Evolutionary conservation across 2,797 vertebrate species (phyloP).

Genomic region (Chiroxiphia lanceolata): DNA sequence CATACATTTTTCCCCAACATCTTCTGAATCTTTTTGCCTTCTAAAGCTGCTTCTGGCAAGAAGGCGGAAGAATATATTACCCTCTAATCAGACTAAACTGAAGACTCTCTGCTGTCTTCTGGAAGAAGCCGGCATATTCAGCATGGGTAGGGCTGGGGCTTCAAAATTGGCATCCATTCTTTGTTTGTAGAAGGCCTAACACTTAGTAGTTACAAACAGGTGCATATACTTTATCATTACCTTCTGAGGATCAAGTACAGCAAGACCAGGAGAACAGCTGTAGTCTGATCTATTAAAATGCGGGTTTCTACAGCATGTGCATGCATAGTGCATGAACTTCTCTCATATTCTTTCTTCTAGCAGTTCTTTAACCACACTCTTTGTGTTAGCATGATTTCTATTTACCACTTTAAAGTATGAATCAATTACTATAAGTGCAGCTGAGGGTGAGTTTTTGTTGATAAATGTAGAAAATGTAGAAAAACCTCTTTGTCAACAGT

Average conservation of each 20-base stretch:
- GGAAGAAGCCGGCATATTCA: background rate
- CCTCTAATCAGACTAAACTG: background rate
- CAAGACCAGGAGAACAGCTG: background rate
- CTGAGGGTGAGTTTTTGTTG: background rate
- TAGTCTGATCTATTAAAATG: background rate
- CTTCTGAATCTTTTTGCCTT: background rate
- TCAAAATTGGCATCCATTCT: background rate
- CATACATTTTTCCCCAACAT: fast-evolving
- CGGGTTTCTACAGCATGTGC: background rate
- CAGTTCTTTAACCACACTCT: background rate
- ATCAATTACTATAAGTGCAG: background rate
- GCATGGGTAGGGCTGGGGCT: background rate
- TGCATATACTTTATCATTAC: background rate
- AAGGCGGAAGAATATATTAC: background rate
- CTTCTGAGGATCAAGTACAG: background rate
- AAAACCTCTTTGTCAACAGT: background rate
- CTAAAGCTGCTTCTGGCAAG: background rate
- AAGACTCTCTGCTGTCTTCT: background rate
- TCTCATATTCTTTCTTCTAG: background rate
- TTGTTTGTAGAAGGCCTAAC: background rate
- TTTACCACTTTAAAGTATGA: background rate
- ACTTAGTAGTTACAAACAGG: background rate
- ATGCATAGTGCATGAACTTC: background rate
- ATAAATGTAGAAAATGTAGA: background rate
- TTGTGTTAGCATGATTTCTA: background rate